These are phyloP conservation scores for Agriopis marginaria DNA, from an alignment of 2,888 invertebrate genomes.

Conservation along the genomic window DNA sequence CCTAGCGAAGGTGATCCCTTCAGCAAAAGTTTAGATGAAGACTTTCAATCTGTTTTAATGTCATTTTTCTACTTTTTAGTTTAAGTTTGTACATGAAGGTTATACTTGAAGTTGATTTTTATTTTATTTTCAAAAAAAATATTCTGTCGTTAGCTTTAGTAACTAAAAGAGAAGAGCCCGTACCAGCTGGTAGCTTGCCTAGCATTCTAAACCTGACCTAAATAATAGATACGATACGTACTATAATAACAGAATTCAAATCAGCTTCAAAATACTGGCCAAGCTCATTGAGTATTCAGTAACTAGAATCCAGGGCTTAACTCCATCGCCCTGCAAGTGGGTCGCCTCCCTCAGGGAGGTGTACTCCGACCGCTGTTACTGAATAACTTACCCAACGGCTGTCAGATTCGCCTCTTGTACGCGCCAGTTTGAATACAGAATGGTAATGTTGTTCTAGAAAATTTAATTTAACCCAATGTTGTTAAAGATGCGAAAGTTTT, in stretches of 20 bases:
- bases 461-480: neutral
- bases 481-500: neutral
- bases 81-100: too few relatives aligned
- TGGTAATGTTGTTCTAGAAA: neutral
- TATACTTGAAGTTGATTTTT: too few relatives aligned
- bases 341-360: slow-evolving; percentile 3
- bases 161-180: too few relatives aligned
- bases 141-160: too few relatives aligned
- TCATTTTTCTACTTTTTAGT: too few relatives aligned
- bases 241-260: neutral
- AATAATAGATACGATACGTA: neutral
- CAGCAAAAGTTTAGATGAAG: too few relatives aligned
- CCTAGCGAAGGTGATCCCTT: too few relatives aligned
- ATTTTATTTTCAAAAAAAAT: too few relatives aligned
- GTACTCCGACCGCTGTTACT: slow-evolving; percentile 9
- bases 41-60: too few relatives aligned
- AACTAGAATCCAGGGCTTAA: neutral
- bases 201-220: too few relatives aligned
- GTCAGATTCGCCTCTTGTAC: slow-evolving; percentile 3
- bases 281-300: slow-evolving; percentile 3
- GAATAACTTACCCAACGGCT: slow-evolving; percentile 14
- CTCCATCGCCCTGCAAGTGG: neutral
- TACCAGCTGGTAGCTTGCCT: too few relatives aligned
- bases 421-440: neutral
- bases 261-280: neutral